Percentiles rank a stretch among this genome's conserved stretches.
These are phyloP conservation scores for Plectrocnemia conspersa DNA, from an alignment of 1,140 invertebrate species.

Conservation along the genomic window DNA sequence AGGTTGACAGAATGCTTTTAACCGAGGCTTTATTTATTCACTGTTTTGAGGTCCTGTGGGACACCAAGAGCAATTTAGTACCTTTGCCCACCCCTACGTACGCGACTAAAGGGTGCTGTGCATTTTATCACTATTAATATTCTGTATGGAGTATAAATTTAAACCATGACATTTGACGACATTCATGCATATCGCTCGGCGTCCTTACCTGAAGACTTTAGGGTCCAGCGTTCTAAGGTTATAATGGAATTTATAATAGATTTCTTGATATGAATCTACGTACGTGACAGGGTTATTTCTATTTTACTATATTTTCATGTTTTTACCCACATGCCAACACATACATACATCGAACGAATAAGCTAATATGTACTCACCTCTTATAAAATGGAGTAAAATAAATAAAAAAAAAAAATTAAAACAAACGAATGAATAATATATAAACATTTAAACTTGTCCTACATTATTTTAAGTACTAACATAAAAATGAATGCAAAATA, in stretches of 20 bases:
- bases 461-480: too few species aligned
- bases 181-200: constrained; percentile 15
- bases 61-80: constrained; percentile 9
- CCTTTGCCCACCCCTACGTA: neutral
- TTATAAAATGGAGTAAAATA: too few species aligned
- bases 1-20: constrained; percentile 26
- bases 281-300: too few species aligned
- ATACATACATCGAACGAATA: too few species aligned
- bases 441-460: too few species aligned
- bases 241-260: constrained; percentile 36
- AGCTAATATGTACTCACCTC: too few species aligned
- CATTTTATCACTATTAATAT: constrained; percentile 37
- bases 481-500: too few species aligned
- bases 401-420: too few species aligned
- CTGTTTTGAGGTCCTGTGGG: constrained; percentile 7
- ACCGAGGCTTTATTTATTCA: constrained; percentile 25
- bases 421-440: too few species aligned
- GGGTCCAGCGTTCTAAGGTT: constrained; percentile 13
- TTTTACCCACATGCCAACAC: too few species aligned
- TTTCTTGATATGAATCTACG: too few species aligned
- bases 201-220: constrained; percentile 22
- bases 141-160: constrained; percentile 24
- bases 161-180: constrained; percentile 26
- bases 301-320: too few species aligned
- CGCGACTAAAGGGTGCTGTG: constrained; percentile 10